Evolutionary conservation across 2,888 invertebrate species (phyloP).

Genomic region (Drosophila nr. perissopoda): DNA sequence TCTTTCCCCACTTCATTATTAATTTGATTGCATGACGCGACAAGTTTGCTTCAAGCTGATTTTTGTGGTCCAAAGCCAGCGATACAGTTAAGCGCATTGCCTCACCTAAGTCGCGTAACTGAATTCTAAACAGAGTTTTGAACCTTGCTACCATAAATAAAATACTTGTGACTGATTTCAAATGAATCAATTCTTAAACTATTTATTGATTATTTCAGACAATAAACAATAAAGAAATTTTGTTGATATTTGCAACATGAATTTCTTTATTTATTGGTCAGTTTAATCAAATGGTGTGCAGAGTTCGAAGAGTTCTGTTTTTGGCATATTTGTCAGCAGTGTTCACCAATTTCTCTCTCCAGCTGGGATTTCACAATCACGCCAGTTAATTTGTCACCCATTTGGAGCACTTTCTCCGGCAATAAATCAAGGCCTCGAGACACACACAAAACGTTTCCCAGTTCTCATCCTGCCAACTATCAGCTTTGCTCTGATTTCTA

Average conservation of each 20-base stretch:
- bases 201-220: neutral
- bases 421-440: constrained; percentile 45
- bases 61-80: neutral
- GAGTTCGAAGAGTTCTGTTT: neutral
- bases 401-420: constrained; percentile 38
- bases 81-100: constrained; percentile 35
- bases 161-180: neutral
- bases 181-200: neutral
- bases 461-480: constrained; percentile 3
- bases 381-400: constrained; percentile 39
- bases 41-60: constrained; percentile 29
- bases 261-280: rapidly evolving
- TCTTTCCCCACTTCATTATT: constrained; percentile 21
- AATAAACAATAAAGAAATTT: neutral
- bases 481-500: constrained; percentile 59
- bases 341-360: neutral
- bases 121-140: neutral
- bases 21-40: constrained; percentile 67
- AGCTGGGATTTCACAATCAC: neutral
- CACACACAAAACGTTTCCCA: neutral
- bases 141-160: neutral
- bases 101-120: constrained; percentile 1
- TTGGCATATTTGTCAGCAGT: constrained; percentile 1
- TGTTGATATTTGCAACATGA: too few relatives aligned
- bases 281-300: neutral